Percentiles rank a stretch among this genome's conserved stretches.
phyloP scores from a whole-genome alignment of 2,113 vertebrate genomes.

The Phasianus colchicus region DNA sequence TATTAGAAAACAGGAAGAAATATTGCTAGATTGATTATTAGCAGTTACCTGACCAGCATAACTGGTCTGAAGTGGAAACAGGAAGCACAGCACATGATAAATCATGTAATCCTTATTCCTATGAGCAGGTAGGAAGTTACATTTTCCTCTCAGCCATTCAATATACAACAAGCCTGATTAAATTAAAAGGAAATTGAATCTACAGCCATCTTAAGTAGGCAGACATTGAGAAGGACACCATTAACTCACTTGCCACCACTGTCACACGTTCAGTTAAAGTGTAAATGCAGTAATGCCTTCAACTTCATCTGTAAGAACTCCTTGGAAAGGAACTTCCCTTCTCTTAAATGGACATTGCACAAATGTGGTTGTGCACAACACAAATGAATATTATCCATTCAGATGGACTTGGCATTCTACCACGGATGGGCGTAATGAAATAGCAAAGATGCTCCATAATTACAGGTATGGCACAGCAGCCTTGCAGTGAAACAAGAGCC shows the following conservation, averaged over 20 bases:
- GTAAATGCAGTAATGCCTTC: not conserved
- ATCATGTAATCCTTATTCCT: not conserved
- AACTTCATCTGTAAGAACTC: not conserved
- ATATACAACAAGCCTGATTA: not conserved
- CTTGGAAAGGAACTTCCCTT: not conserved
- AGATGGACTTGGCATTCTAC: not conserved
- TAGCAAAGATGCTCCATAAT: not conserved
- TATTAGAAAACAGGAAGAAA: not conserved
- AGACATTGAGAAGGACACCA: not conserved
- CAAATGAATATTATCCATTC: not conserved
- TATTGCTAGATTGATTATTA: not conserved
- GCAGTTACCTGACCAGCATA: not conserved
- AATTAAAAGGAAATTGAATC: constrained; percentile 7
- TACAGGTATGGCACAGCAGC: not conserved
- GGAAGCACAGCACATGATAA: not conserved
- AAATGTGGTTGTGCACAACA: not conserved
- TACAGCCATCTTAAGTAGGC: not conserved
- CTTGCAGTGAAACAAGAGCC: not conserved
- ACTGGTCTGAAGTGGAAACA: not conserved
- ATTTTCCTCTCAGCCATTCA: not conserved
- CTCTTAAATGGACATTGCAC: not conserved
- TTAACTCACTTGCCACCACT: not conserved
- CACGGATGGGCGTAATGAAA: not conserved
- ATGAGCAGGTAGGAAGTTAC: not conserved
- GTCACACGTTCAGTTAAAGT: not conserved